Evolutionary conservation across 2,888 invertebrate species (phyloP), one percentile per base, ranked within the genome.

Genomic region (Cyclophora albipunctata): DNA sequence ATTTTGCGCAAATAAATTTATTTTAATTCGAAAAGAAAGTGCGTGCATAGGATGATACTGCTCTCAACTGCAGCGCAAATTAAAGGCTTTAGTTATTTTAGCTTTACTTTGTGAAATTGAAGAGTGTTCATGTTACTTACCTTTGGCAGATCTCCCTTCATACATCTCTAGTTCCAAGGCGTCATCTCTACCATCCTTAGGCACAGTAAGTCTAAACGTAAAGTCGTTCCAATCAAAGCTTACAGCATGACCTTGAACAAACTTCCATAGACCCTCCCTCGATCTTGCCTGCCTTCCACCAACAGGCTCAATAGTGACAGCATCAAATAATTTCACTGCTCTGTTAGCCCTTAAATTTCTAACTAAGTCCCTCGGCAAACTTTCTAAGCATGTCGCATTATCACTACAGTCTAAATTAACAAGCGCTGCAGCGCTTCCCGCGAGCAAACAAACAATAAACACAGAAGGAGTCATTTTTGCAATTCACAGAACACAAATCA

Each of bases 331-430:
- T 62, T 82, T 86, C 53, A 91, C 83, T 48, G 89, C 80, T 63
- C 88, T 90, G 62, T 90, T 86, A 48, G 89, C 83, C 48, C 85
- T 76, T 53, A 91, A 84, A 60, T 88, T 90, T 60, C 78, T 82
- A 51, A 89, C 70, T 47, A 91, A 79, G 57, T 90, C 84, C 54
- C 73, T 84, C 33, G 90, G 83, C 66, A 91, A 72, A 40, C 78
- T 63, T 50, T 91, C 85, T 41, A 92, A 82, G 63, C 92, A 92
- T 54, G 90, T 91, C 40, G 91, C 90, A 74, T 92, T 91, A 65
- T 91, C 91, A 72, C 90, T 90, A 77, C 92, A 92, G 63, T 75
- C 81, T 35, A 89, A 62, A 63, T 88, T 83, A 53, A 85, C 76
- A 46, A 80, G 73, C 51, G 80, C 78, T 49, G 66, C 64, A 56